Conservation (phyloP, 2,113 vertebrate species). For the Takifugu flavidus region DNA sequence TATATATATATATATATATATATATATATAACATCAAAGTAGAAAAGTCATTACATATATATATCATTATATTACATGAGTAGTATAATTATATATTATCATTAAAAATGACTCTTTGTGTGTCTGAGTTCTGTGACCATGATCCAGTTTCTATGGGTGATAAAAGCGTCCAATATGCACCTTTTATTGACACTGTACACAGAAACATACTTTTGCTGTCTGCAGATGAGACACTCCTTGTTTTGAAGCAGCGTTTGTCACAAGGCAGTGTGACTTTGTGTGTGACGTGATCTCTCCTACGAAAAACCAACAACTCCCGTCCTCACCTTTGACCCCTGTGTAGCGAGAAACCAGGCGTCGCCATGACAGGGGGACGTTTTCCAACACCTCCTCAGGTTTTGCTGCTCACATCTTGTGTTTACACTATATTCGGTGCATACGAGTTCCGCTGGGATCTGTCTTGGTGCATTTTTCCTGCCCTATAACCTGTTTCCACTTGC, state of each 20-base stretch:
- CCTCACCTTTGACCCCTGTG: constrained; percentile 22
- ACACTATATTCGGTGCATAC: too few relatives aligned
- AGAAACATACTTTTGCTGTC: constrained; percentile 18
- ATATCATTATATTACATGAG: too few relatives aligned
- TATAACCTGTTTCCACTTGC: constrained; percentile 39
- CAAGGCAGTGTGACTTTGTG: constrained; percentile 1
- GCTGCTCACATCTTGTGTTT: too few relatives aligned
- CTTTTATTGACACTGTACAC: too few relatives aligned
- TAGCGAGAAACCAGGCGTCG: neutral
- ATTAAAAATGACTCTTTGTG: neutral
- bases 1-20: too few relatives aligned
- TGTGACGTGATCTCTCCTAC: constrained; percentile 1
- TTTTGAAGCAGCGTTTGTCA: neutral
- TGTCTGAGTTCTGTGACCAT: neutral
- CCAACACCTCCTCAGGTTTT: too few relatives aligned
- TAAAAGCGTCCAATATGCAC: neutral
- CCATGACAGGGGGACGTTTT: neutral
- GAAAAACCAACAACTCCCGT: neutral
- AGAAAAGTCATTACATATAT: too few relatives aligned
- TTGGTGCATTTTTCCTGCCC: neutral
- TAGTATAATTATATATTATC: neutral
- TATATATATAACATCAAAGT: too few relatives aligned
- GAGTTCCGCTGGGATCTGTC: neutral
- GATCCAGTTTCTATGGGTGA: neutral
- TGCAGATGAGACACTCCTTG: neutral